phyloP scores from a whole-genome alignment of 1,140 invertebrate species.

The Branchinecta lindahli region DNA sequence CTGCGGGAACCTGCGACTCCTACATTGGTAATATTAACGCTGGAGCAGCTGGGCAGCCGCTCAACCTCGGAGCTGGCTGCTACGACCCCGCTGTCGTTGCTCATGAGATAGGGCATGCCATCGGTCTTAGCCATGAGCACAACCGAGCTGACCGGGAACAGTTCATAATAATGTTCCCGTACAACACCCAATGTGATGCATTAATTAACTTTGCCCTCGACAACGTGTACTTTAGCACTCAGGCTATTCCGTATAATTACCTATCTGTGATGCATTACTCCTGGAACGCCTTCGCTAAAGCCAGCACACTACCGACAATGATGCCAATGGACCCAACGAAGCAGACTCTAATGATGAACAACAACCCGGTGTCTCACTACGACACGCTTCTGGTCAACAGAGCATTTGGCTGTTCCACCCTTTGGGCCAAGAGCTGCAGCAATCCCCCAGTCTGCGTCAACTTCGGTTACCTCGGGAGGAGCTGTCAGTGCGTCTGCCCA shows the following conservation, averaged over 20 bases:
- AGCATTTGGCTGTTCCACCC: neutral
- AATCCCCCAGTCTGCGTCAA: neutral
- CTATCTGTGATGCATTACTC: conserved; percentile 3
- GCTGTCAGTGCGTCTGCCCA: conserved; percentile 8
- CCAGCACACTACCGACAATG: neutral
- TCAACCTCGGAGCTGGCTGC: neutral
- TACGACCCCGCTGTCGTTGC: conserved; percentile 20
- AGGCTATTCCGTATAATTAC: neutral
- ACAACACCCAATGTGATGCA: neutral
- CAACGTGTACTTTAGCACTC: neutral
- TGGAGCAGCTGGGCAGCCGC: neutral
- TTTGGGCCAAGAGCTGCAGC: neutral
- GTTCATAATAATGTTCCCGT: conserved; percentile 19
- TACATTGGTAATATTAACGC: neutral
- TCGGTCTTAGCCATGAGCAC: conserved; percentile 30
- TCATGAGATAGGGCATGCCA: conserved; percentile 34
- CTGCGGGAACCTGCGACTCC: neutral
- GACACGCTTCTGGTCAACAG: neutral
- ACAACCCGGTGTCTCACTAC: neutral
- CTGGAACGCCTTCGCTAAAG: neutral
- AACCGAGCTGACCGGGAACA: conserved; percentile 25
- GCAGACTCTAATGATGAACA: neutral
- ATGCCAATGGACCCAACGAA: neutral
- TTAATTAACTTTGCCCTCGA: neutral
- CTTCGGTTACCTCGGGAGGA: neutral